Conservation (phyloP, 2,113 vertebrate genomes). For the Bucco capensis region DNA sequence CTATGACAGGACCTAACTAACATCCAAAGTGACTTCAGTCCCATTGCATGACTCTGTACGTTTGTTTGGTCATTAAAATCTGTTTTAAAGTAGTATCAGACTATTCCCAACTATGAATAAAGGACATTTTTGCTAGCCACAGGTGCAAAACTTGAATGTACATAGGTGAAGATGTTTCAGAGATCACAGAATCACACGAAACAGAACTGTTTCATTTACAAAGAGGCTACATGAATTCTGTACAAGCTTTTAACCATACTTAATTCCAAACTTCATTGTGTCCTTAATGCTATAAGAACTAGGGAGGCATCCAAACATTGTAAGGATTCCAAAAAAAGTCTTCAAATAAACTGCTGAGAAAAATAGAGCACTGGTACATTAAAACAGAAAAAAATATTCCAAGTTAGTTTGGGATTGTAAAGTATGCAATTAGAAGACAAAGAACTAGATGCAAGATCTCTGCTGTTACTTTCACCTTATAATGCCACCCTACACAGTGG, state of each 20-base stretch:
- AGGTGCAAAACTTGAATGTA: background rate
- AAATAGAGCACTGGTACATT: background rate
- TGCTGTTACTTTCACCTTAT: background rate
- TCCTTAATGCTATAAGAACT: background rate
- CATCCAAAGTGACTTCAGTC: background rate
- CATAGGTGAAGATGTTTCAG: background rate
- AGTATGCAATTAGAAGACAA: background rate
- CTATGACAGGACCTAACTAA: conserved; percentile 33
- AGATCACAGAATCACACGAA: no score
- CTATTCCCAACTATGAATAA: background rate
- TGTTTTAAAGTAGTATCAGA: background rate
- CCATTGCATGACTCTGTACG: background rate
- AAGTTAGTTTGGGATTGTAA: background rate
- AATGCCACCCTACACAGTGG: background rate
- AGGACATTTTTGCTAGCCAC: background rate
- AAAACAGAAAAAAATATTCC: background rate
- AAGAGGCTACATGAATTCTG: background rate
- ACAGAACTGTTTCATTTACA: background rate
- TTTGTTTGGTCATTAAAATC: background rate
- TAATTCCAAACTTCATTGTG: background rate
- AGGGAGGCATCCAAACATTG: accelerated
- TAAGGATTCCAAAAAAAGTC: background rate
- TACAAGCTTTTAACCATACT: background rate
- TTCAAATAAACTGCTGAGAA: background rate
- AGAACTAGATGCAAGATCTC: background rate